Conservation (phyloP, 2,113 vertebrate genomes). For the Gasterosteus nipponicus region DNA sequence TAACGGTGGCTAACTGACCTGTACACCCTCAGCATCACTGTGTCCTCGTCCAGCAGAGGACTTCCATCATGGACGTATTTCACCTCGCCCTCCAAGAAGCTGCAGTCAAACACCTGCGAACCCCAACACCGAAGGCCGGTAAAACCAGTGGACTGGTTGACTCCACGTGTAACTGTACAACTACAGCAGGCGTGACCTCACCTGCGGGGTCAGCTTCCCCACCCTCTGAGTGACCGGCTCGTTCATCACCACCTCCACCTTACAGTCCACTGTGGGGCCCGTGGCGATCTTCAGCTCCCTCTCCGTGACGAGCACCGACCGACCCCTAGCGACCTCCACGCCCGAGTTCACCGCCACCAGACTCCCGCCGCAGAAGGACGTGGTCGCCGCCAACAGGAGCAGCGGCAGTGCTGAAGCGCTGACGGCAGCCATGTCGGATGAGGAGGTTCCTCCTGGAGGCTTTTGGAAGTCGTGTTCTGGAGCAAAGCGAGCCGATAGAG, state of each 20-base stretch:
- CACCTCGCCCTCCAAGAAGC: constrained; percentile 77
- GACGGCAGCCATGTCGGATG: constrained; percentile 51
- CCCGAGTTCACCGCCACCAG: constrained; percentile 73
- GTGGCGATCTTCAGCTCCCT: constrained; percentile 67
- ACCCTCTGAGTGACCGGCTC: constrained; percentile 77
- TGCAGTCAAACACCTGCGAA: constrained; percentile 81
- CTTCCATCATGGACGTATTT: constrained; percentile 75
- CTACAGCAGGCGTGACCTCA: constrained; percentile 32
- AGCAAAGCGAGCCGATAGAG: neutral
- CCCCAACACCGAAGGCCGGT: neutral
- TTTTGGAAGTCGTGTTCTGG: neutral
- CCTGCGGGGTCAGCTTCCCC: constrained; percentile 72
- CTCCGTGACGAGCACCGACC: constrained; percentile 66
- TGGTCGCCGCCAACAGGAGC: constrained; percentile 11
- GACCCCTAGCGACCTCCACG: constrained; percentile 70
- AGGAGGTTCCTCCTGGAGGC: neutral
- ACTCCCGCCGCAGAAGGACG: constrained; percentile 21
- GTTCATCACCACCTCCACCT: constrained; percentile 82
- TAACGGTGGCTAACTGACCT: constrained; percentile 56
- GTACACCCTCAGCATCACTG: constrained; percentile 74
- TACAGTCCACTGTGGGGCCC: constrained; percentile 64
- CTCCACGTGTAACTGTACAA: neutral
- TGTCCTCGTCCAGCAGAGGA: constrained; percentile 77
- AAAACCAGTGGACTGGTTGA: neutral
- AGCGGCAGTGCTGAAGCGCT: neutral